These are phyloP conservation scores for Heliothis peltigera DNA, from an alignment of 2,888 invertebrate genomes.

Conservation along the genomic window DNA sequence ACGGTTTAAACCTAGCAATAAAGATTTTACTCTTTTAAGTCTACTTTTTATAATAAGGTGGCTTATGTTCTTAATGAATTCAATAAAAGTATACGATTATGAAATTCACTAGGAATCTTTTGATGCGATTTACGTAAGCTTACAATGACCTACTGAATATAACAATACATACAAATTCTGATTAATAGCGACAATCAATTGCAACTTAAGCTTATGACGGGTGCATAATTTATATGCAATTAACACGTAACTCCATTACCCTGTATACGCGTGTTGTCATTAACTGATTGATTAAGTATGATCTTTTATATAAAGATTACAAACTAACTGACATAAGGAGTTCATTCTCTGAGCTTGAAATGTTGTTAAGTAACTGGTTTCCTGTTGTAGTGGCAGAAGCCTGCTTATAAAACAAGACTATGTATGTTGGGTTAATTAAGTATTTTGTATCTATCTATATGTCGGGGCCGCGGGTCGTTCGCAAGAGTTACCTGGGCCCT, in stretches of 20 bases:
- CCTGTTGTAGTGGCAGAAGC: not conserved
- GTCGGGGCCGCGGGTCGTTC: no score
- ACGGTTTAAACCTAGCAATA: no score
- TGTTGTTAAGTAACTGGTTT: not conserved
- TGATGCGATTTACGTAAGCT: not conserved
- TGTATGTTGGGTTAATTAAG: no score
- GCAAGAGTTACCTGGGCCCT: no score
- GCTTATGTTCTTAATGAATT: no score
- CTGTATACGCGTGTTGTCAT: not conserved
- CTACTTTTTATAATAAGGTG: no score
- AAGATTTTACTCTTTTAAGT: no score
- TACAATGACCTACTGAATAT: not conserved
- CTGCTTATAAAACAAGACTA: no score
- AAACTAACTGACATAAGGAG: slow-evolving; percentile 35
- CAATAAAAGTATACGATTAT: not conserved
- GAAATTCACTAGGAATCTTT: not conserved
- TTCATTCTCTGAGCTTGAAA: slow-evolving; percentile 7
- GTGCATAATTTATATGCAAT: slow-evolving; percentile 5
- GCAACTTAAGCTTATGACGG: not conserved
- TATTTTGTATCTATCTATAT: no score
- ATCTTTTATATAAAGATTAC: slow-evolving; percentile 9
- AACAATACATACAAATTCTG: slow-evolving; percentile 3
- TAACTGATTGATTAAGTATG: slow-evolving; percentile 19
- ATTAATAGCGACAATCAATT: not conserved
- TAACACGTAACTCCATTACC: slow-evolving; percentile 4